These are phyloP conservation scores for Platycercus adscitus DNA, from an alignment of 2,113 vertebrate genomes.

Conservation along the genomic window DNA sequence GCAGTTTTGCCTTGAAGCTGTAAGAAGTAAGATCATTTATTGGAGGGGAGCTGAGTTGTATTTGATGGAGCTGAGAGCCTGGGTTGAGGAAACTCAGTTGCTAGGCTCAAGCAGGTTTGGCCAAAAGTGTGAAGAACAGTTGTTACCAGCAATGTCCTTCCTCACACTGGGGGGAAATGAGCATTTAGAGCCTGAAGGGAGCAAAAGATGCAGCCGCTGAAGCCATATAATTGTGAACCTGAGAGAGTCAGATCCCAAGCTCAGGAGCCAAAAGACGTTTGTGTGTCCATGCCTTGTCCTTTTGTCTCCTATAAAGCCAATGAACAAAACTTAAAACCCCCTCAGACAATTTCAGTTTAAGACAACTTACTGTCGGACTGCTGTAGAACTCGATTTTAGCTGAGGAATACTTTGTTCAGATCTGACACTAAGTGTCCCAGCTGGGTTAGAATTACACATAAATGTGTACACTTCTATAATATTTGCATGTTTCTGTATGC, in stretches of 20 bases:
- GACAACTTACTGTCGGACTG: background rate
- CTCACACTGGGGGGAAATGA: background rate
- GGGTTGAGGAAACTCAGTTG: background rate
- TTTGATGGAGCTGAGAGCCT: background rate
- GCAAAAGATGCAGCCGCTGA: background rate
- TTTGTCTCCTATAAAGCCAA: background rate
- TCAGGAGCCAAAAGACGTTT: background rate
- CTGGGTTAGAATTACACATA: background rate
- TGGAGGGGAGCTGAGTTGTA: background rate
- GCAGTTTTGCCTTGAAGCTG: background rate
- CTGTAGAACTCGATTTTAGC: background rate
- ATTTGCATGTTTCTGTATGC: background rate
- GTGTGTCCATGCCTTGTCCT: fast-evolving
- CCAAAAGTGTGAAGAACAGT: background rate
- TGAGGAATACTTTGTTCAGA: background rate
- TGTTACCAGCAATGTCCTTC: background rate
- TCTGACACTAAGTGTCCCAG: background rate
- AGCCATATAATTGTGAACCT: background rate
- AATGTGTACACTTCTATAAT: background rate
- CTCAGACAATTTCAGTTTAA: fast-evolving
- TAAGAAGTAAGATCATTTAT: background rate
- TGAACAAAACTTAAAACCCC: background rate
- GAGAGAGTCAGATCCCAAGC: background rate
- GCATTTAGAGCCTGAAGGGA: background rate
- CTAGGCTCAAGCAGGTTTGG: background rate